A percentile compares a stretch with the other conserved stretches of the same genome.
These are phyloP conservation scores for Plutomurus gul DNA, from an alignment of 1,140 invertebrate species.

Conservation along the genomic window DNA sequence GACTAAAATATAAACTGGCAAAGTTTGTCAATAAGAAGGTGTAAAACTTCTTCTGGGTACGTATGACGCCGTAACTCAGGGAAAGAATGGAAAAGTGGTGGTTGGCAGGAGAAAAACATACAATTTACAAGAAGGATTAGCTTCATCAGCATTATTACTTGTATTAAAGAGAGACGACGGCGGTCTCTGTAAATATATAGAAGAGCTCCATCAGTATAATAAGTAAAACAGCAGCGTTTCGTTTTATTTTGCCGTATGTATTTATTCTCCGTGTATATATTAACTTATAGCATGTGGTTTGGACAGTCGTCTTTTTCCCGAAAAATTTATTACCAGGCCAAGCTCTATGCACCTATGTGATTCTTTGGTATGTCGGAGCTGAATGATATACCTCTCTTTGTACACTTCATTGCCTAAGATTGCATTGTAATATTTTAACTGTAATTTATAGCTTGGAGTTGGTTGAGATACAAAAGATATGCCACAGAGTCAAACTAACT, in stretches of 20 bases:
- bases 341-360: neutral
- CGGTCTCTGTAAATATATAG: no score
- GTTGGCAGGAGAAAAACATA: no score
- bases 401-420: neutral
- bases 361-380: neutral
- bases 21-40: conserved; percentile 22
- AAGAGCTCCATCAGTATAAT: no score
- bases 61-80: no score
- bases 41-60: neutral
- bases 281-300: conserved; percentile 19
- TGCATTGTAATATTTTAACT: conserved; percentile 25
- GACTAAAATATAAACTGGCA: neutral
- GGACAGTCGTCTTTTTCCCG: neutral
- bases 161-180: no score
- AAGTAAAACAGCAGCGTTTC: no score
- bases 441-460: conserved; percentile 10
- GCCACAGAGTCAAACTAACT: neutral
- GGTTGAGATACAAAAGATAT: conserved; percentile 11
- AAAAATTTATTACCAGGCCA: neutral
- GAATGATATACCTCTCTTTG: conserved; percentile 10
- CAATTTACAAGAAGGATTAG: no score
- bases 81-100: no score
- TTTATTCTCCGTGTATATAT: no score
- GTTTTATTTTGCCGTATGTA: no score
- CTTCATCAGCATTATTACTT: no score